Conservation (phyloP, 2,797 vertebrate genomes). For the Darevskia mixta region DNA sequence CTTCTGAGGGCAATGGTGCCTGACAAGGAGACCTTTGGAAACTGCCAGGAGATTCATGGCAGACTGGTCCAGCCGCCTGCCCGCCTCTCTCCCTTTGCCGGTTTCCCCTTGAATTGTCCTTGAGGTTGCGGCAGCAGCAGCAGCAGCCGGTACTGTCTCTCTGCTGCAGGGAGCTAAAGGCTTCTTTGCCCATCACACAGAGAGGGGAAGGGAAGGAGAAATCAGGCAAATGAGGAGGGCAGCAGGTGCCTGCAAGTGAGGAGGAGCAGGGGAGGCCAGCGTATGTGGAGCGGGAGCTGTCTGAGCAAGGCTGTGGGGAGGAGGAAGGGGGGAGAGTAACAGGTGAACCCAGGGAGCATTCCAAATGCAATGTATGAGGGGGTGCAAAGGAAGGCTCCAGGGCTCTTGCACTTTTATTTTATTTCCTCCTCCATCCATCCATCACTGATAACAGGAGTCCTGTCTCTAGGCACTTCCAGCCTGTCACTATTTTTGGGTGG, state of each 20-base stretch:
- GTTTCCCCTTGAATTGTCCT: constrained; percentile 41
- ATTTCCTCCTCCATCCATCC: neutral
- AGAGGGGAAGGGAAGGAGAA: neutral
- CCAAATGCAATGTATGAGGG: neutral
- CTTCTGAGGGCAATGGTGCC: neutral
- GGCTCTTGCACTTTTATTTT: neutral
- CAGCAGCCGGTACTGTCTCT: constrained; percentile 1
- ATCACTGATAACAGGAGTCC: neutral
- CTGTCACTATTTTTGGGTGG: too few relatives aligned
- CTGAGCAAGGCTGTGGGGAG: neutral
- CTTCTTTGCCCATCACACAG: neutral
- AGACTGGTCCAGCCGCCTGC: neutral
- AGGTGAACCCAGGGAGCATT: constrained; percentile 36
- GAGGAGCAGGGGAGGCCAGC: neutral
- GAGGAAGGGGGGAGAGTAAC: neutral
- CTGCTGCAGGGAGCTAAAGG: constrained; percentile 33
- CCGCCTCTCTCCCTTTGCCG: constrained; percentile 1
- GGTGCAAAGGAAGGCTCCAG: neutral
- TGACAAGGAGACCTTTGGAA: too few relatives aligned
- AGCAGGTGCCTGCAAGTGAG: neutral
- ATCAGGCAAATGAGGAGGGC: constrained; percentile 5
- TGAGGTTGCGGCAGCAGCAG: constrained; percentile 38
- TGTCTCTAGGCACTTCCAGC: too few relatives aligned
- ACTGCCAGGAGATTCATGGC: neutral
- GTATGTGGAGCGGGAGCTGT: too few relatives aligned